A percentile compares a stretch with the other conserved stretches of the same genome.
Conservation (phyloP, 2,888 invertebrate genomes). For the Trissoscelio sp. region DNA sequence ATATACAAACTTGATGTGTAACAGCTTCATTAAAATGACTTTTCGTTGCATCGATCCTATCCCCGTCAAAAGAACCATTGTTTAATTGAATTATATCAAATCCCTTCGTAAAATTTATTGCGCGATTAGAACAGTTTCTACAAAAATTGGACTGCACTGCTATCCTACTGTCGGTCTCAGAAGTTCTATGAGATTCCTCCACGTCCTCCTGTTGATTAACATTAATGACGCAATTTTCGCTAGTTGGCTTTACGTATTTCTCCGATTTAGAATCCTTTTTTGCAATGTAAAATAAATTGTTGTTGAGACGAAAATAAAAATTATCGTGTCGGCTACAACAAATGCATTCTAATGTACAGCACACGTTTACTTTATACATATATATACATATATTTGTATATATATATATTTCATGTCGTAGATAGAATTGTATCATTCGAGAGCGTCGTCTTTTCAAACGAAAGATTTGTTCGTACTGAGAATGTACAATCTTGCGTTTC, state of each 20-base stretch:
- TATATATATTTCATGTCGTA: constrained; percentile 44
- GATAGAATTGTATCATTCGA: constrained; percentile 48
- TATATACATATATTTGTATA: constrained; percentile 34
- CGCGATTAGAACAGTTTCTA: constrained; percentile 40
- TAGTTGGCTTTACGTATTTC: constrained; percentile 17
- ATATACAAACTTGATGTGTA: no score
- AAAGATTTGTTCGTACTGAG: constrained; percentile 40
- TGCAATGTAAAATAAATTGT: constrained; percentile 39
- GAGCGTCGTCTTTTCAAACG: constrained; percentile 38
- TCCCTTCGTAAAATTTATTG: constrained; percentile 4
- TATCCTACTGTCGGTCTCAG: not conserved
- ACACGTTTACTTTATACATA: constrained; percentile 55
- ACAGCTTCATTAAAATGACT: no score
- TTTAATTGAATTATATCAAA: constrained; percentile 18
- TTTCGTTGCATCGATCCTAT: not conserved
- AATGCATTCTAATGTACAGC: constrained; percentile 56
- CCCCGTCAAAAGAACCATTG: not conserved
- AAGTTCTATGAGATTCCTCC: not conserved
- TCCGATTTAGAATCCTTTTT: constrained; percentile 22
- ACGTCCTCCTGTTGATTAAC: constrained; percentile 1
- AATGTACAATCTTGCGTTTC: constrained; percentile 54
- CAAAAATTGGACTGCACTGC: constrained; percentile 21
- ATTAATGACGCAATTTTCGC: constrained; percentile 7
- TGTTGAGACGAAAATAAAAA: constrained; percentile 44
- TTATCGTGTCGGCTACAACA: constrained; percentile 25